Evolutionary conservation across 2,797 vertebrate genomes (phyloP).

Genomic region (Anguilla pacifica): DNA sequence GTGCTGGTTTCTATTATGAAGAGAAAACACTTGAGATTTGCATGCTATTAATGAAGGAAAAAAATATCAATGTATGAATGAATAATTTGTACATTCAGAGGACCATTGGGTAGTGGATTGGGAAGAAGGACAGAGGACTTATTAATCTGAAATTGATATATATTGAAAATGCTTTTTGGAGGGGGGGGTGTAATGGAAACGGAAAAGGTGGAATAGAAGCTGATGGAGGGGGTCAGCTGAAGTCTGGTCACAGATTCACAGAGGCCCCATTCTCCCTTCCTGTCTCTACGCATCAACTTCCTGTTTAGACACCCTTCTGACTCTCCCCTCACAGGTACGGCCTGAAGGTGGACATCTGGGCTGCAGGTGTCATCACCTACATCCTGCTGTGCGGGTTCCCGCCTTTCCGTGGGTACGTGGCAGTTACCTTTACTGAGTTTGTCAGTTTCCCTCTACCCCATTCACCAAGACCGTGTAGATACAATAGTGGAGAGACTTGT

Average conservation of each 20-base stretch:
- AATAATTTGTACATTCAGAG: background rate
- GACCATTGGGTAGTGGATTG: background rate
- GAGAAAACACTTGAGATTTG: background rate
- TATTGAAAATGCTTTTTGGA: background rate
- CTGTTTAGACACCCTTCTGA: background rate
- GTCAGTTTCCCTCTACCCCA: background rate
- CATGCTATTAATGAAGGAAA: background rate
- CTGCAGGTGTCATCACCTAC: slow-evolving; percentile 94
- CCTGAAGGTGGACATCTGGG: slow-evolving; percentile 97
- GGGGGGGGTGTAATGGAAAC: background rate
- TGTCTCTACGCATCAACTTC: background rate
- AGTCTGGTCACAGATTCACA: background rate
- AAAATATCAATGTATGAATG: background rate
- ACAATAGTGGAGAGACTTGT: too few relatives aligned
- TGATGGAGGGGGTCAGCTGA: background rate
- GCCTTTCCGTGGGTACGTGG: slow-evolving; percentile 89
- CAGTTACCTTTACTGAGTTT: too few relatives aligned
- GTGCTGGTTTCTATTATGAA: background rate
- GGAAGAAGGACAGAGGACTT: background rate
- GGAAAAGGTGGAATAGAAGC: background rate
- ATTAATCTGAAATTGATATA: too few relatives aligned
- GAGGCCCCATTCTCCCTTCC: background rate
- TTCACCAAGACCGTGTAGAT: background rate
- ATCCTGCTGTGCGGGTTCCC: slow-evolving; percentile 96
- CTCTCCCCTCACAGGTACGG: slow-evolving; percentile 78